Percentiles rank a stretch among this genome's conserved stretches.
Evolutionary conservation across 2,888 invertebrate species (phyloP).

Genomic region (Diachrysia chrysitis): DNA sequence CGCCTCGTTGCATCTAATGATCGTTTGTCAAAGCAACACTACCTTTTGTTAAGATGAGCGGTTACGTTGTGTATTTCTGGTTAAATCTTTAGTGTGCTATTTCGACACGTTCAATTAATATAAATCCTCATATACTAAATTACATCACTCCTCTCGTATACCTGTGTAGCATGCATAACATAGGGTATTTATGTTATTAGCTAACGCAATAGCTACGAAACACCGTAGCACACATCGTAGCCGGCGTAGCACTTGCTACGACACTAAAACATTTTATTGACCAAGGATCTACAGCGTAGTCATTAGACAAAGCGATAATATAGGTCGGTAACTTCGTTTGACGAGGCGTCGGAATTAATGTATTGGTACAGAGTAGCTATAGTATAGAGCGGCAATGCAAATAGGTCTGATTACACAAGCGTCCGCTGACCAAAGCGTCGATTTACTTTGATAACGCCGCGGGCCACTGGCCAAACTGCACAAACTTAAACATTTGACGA

Average conservation of each 20-base stretch:
- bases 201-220: neutral
- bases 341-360: neutral
- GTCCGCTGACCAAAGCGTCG: conserved; percentile 1
- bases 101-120: conserved; percentile 15
- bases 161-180: neutral
- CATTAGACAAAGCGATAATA: neutral
- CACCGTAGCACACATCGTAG: neutral
- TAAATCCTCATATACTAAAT: neutral
- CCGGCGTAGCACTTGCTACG: conserved; percentile 6
- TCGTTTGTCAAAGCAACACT: conserved; percentile 58
- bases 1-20: conserved; percentile 61
- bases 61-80: conserved; percentile 15
- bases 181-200: neutral
- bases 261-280: neutral
- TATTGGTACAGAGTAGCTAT: neutral
- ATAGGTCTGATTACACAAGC: conserved; percentile 6
- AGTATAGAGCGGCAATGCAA: conserved; percentile 3
- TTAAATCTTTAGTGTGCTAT: conserved; percentile 8
- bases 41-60: conserved; percentile 29
- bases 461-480: neutral
- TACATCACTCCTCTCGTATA: neutral
- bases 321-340: neutral
- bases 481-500: neutral
- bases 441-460: conserved; percentile 7
- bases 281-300: neutral